Evolutionary conservation across 2,113 vertebrate genomes (phyloP).

Genomic region (Dicrurus megarhynchus): DNA sequence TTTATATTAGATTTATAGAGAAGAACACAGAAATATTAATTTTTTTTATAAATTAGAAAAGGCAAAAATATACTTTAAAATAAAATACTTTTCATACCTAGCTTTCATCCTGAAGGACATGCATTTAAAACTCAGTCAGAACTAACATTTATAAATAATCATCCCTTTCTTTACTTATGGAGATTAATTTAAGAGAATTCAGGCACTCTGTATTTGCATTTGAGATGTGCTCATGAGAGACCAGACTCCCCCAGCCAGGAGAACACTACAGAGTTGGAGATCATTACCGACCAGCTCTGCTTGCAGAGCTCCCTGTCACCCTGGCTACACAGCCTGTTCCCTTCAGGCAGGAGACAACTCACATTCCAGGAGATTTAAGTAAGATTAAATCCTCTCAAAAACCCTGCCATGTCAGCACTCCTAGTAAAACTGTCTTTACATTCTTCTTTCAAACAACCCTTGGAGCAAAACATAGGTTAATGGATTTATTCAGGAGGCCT

Average conservation of each 20-base stretch:
- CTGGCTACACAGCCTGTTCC: not conserved
- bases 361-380: not conserved
- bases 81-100: not conserved
- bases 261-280: not conserved
- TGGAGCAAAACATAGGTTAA: not conserved
- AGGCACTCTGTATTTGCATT: slow-evolving; percentile 2
- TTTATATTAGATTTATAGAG: not conserved
- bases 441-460: not conserved
- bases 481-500: not conserved
- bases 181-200: slow-evolving; percentile 24
- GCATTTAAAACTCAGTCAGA: not conserved
- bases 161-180: not conserved
- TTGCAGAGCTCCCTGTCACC: not conserved
- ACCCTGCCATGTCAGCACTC: not conserved
- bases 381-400: not conserved
- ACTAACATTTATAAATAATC: not conserved
- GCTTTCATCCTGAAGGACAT: not conserved
- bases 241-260: not conserved
- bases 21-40: not conserved
- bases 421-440: not conserved
- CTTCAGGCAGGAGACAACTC: not conserved
- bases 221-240: not conserved
- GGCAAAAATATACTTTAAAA: not conserved
- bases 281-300: not conserved
- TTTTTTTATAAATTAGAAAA: not conserved